A percentile compares a stretch with the other conserved stretches of the same genome.
phyloP scores from a whole-genome alignment of 2,113 vertebrate genomes.

The Sapajus apella region DNA sequence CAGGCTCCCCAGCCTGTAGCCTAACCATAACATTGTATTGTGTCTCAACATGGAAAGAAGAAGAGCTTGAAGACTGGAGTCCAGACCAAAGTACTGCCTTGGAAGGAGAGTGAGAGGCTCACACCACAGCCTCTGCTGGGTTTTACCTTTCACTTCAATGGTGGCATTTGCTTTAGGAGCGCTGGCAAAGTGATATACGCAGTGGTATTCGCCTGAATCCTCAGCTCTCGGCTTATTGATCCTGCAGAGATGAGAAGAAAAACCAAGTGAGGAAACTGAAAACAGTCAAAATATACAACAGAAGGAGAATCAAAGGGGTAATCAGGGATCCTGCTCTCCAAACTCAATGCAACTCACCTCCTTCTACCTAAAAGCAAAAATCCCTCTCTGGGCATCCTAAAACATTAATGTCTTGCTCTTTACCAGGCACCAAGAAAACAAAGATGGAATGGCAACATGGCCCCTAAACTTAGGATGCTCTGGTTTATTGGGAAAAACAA shows the following conservation, averaged over 20 bases:
- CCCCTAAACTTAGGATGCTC: neutral
- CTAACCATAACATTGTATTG: neutral
- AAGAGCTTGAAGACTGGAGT: neutral
- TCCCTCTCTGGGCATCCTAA: neutral
- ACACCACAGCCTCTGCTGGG: neutral
- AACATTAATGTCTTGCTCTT: neutral
- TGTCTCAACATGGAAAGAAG: constrained; percentile 6
- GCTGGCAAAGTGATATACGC: constrained; percentile 93
- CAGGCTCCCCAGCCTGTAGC: neutral
- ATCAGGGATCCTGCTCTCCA: neutral
- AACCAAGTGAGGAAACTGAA: constrained; percentile 53
- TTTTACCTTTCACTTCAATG: constrained; percentile 98
- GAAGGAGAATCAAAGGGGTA: neutral
- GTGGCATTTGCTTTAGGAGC: constrained; percentile 95
- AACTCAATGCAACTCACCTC: neutral
- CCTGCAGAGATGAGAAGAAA: constrained; percentile 85
- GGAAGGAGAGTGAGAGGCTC: neutral
- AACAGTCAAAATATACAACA: constrained; percentile 41
- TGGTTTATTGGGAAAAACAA: neutral
- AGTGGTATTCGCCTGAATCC: constrained; percentile 96
- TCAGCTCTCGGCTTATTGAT: constrained; percentile 93
- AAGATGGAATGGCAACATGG: neutral
- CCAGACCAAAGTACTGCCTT: neutral
- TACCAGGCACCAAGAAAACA: neutral
- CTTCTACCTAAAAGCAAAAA: constrained; percentile 33